Percentiles rank a stretch among this genome's conserved stretches.
Evolutionary conservation across 2,113 vertebrate genomes (phyloP).

Genomic region (Vireo altiloquus): DNA sequence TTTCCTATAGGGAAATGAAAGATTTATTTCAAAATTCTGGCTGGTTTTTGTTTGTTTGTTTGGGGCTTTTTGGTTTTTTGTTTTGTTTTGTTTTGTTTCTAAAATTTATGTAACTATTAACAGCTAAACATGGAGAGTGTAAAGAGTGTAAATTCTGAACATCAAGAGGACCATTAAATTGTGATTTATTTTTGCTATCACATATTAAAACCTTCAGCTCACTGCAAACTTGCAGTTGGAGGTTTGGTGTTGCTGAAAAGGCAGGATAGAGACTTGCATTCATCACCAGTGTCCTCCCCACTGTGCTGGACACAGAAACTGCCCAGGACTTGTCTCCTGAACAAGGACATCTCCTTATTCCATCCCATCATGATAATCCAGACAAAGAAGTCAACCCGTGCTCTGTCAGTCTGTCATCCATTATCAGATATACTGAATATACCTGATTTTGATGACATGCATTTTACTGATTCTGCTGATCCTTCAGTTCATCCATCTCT

Average conservation of each 20-base stretch:
- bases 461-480: background rate
- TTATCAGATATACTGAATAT: background rate
- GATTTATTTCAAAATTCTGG: background rate
- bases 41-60: background rate
- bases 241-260: background rate
- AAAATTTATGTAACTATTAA: background rate
- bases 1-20: background rate
- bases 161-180: background rate
- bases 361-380: background rate
- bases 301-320: background rate
- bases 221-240: background rate
- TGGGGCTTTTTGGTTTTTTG: background rate
- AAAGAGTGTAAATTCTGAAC: background rate
- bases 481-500: background rate
- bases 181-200: background rate
- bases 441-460: background rate
- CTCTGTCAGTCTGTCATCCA: background rate
- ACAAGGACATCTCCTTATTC: background rate
- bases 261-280: background rate
- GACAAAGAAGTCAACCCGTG: background rate
- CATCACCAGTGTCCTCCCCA: rapidly evolving
- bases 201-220: background rate
- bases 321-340: background rate
- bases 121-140: background rate
- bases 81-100: background rate